Evolutionary conservation across 2,888 invertebrate species (phyloP).

Genomic region (Acrobasis repandana): DNA sequence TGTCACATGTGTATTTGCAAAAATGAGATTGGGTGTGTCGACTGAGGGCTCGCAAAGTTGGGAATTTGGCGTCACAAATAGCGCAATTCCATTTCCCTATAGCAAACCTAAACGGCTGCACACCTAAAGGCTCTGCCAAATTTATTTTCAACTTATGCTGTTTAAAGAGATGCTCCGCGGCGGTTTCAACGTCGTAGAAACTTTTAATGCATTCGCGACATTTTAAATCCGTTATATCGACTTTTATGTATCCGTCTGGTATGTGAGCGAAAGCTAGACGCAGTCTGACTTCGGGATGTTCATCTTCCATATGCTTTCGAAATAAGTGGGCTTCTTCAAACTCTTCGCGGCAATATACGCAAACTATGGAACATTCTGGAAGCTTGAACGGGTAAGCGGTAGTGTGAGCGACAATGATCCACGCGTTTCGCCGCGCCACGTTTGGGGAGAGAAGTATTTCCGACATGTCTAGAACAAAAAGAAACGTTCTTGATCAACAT

Average conservation of each 20-base stretch:
- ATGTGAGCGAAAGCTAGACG: constrained; percentile 34
- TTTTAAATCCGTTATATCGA: constrained; percentile 43
- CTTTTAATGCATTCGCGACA: constrained; percentile 40
- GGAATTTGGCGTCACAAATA: constrained; percentile 40
- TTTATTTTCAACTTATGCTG: constrained; percentile 31
- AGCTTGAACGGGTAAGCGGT: constrained; percentile 54
- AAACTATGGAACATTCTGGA: constrained; percentile 39
- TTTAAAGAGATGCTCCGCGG: constrained; percentile 38
- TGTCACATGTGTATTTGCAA: constrained; percentile 44
- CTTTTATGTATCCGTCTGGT: constrained; percentile 37
- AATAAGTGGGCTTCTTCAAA: constrained; percentile 42
- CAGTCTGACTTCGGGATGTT: constrained; percentile 36
- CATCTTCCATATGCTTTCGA: constrained; percentile 45
- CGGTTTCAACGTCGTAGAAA: constrained; percentile 32
- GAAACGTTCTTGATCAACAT: constrained; percentile 23
- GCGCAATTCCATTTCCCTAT: constrained; percentile 37
- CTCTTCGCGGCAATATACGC: constrained; percentile 45
- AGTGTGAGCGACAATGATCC: constrained; percentile 43
- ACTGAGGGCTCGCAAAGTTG: constrained; percentile 40
- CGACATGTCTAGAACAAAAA: constrained; percentile 48
- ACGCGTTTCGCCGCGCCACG: constrained; percentile 46
- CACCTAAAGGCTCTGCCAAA: constrained; percentile 31
- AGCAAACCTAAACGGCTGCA: constrained; percentile 42
- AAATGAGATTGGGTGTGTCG: constrained; percentile 48
- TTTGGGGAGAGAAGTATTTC: constrained; percentile 33